Base-by-base conservation (phyloP, 1,140 invertebrate species). In the Aphaenogaster ashmeadi region DNA sequence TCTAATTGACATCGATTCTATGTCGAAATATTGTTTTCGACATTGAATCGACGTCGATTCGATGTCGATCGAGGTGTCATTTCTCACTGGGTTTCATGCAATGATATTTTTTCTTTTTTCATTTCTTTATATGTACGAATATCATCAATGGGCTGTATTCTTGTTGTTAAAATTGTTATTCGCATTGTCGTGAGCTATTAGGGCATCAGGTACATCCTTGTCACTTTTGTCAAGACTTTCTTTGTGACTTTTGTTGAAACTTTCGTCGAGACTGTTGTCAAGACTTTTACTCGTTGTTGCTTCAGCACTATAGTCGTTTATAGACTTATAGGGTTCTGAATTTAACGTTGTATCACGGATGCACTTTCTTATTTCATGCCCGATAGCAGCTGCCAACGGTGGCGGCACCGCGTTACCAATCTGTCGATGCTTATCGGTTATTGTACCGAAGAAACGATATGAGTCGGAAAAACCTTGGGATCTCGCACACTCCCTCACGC, bases 331-430 rank as follows among this genome's bases (percentile, higher is more conserved):
- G 0, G 7, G 1, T 41, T 80, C 2, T 4, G 3, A 4, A 4
- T 74, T 36, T 6, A 69, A 69, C 2, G 44, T 44, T 2, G 52
- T 6, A n/a, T 90, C 7, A 8, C 67, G 54, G 36, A 96, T 91
- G 47, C 96, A 96, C 93, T 97, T 97, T 80, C 95, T 95, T 78
- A 98, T 97, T 95, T 98, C 98, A 74, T 96, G 92, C 4, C 98
- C 98, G 86, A 99, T 96, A 0, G 97, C 97, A 78, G 96, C 95
- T 60, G 97, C 98, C 88, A 98, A 95, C 2, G 98, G 98, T 3
- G 98, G 98, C 9, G 98, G 98, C 0, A 99, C 98, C 21, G 98
- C 98, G 95, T 98, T 99, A 18, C 98, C 98, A 93, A 98, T 97
- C 96, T 99, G 98, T 93, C 98, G 94, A 94, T 99, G 97, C 91